These are phyloP conservation scores for Oenanthe melanoleuca DNA, from an alignment of 2,113 vertebrate species.

Conservation along the genomic window DNA sequence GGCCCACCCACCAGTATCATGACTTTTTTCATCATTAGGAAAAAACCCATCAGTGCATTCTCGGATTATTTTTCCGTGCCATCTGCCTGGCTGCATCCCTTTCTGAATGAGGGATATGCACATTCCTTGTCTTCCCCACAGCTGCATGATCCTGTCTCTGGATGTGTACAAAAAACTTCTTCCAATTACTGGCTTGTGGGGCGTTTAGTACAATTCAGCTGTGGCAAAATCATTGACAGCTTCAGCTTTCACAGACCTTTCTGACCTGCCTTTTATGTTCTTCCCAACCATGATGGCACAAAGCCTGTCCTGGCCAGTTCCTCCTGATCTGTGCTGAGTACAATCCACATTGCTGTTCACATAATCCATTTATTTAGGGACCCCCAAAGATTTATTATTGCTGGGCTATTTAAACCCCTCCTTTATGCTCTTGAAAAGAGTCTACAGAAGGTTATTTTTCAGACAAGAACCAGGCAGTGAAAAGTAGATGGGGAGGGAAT, in stretches of 20 bases:
- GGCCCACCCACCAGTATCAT: background rate
- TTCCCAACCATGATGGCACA: accelerated
- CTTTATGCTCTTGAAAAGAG: background rate
- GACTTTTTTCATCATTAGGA: background rate
- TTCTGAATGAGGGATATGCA: background rate
- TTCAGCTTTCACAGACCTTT: background rate
- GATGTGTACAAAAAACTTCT: background rate
- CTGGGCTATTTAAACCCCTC: background rate
- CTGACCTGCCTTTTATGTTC: background rate
- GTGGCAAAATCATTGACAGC: background rate
- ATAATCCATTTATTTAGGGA: background rate
- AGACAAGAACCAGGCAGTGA: background rate
- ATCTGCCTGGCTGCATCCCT: background rate
- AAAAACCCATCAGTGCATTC: background rate
- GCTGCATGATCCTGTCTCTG: background rate
- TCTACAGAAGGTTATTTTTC: background rate
- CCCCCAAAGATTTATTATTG: background rate
- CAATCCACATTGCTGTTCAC: background rate
- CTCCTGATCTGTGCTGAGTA: background rate
- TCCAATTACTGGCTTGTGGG: background rate
- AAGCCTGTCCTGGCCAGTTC: background rate
- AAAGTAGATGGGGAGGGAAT: background rate
- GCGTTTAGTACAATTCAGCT: background rate
- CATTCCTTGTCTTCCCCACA: background rate
- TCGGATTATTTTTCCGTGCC: background rate